Evolutionary conservation across 2,797 vertebrate genomes (phyloP), one percentile per base, ranked within the genome.

Genomic region (Setipinna tenuifilis): DNA sequence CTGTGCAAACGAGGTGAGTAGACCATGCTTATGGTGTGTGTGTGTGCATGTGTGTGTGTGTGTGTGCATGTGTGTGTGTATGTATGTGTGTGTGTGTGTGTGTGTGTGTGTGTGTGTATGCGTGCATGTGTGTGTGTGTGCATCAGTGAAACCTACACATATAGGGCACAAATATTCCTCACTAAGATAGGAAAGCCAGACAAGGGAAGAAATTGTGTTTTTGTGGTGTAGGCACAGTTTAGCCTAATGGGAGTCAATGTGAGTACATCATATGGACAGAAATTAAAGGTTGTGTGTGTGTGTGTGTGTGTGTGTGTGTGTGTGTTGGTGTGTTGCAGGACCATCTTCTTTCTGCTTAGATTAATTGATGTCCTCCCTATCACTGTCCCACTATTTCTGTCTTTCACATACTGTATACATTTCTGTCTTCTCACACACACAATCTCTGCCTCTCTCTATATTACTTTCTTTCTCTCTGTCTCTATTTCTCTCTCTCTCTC

Each of bases 391-490:
- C 31, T 41, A 78, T 28, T 81, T 11, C 35, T 62, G n/a, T 87
- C 41, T 17, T 16, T 25, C 21, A 54, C 14, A 7, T 54, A 1
- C 50, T 54, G 35, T 41, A 54, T 54, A 54, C 7, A 54, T 54
- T 54, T 10, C 31, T 16, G 2, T 35, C 25, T 25, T 17, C 35
- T 41, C 23, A 17, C 7, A 68, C 5, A 68, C 62, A 62, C 61
- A 62, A n/a, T 5, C 81, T 44, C 75, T 81, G n/a, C 11, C 28
- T 2, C 25, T 71, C 58, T 50, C 23, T 58, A 28, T 80, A 25
- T 84, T 81, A 17, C 28, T 86, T 78, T 14, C 21, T 82, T 50
- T 84, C 50, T 83, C 83, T 54, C 50, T 54, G n/a, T 65, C 61
- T 65, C 61, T 71, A 23, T 71, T 11, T 35, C 68, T 68, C 62